phyloP scores from a whole-genome alignment of 2,888 invertebrate species.

The Podotricha telesiphe region DNA sequence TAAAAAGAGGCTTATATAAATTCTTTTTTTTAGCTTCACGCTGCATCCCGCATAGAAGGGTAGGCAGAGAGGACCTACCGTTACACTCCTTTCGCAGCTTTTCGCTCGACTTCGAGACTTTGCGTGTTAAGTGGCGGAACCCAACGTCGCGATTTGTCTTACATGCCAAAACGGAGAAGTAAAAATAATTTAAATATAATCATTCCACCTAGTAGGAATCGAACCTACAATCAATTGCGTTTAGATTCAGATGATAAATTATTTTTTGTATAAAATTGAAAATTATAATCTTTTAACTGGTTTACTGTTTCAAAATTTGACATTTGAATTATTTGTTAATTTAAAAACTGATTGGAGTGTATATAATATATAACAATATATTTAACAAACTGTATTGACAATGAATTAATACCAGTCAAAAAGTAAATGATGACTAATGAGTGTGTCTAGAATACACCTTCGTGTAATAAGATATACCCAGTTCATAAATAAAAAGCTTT shows the following conservation, averaged over 20 bases:
- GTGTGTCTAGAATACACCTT: slow-evolving; percentile 6
- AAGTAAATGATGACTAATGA: slow-evolving; percentile 17
- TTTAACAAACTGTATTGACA: neutral
- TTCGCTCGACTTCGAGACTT: too few species aligned
- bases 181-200: too few species aligned
- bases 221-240: too few species aligned
- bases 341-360: neutral
- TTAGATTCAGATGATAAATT: too few species aligned
- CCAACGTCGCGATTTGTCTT: too few species aligned
- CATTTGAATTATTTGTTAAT: slow-evolving; percentile 4
- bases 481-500: neutral
- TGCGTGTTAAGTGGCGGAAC: too few species aligned
- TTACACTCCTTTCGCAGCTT: too few species aligned
- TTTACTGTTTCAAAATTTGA: neutral
- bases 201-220: too few species aligned
- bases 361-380: neutral
- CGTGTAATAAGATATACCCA: neutral
- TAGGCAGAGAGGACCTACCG: too few species aligned
- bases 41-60: too few species aligned
- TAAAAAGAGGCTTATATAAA: neutral
- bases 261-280: neutral
- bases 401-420: slow-evolving; percentile 21
- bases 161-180: too few species aligned
- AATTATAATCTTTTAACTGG: neutral
- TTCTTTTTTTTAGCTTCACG: too few species aligned